Base-by-base conservation (phyloP, 1,140 invertebrate species). In the Mya arenaria region DNA sequence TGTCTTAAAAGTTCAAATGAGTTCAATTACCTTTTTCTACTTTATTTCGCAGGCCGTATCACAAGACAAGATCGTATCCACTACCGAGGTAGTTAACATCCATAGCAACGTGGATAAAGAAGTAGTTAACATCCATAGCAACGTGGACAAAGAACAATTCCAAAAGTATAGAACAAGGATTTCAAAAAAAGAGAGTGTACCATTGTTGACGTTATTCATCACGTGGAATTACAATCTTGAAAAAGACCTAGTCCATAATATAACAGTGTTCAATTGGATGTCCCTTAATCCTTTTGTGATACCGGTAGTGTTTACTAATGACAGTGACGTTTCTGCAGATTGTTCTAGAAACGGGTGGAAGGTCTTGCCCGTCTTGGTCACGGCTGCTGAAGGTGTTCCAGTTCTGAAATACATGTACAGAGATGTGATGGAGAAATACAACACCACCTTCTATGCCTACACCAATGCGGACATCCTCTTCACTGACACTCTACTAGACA, bases 391-490 rank as follows among this genome's bases (percentile, higher is more conserved):
- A 10, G 83, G 83, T 2, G 44, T 72, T 25, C 85, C 85, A 13
- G 71, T 86, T 30, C 32, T 86, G n/a, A 86, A 85, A 52, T 30
- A 68, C 36, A 86, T 86, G 85, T 86, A 65, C 48, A 52, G 36
- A 4, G 83, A 75, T n/a, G 80, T 58, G 2, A 85, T 81, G 41
- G 28, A 58, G 23, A 62, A 30, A 8, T 85, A 66, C 52, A 55
- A 83, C 8, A 73, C 85, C 0, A 72, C 52, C 1, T 80, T 86
- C 25, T 84, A 84, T 58, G 73, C 48, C 19, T 87, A 79, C 62
- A 48, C 82, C 6, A 87, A 87, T 56, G 79, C 75, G 2, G 86
- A 87, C 56, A 80, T 87, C 23, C 44, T 87, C 17, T 87, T 82
- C 63, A 80, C 73, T 8, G 63, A 84, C n/a, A 48, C 37, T 0